Conservation (phyloP, 35 echinoderm and acorn worm genomes). For the Ophiothrix spiculata region DNA sequence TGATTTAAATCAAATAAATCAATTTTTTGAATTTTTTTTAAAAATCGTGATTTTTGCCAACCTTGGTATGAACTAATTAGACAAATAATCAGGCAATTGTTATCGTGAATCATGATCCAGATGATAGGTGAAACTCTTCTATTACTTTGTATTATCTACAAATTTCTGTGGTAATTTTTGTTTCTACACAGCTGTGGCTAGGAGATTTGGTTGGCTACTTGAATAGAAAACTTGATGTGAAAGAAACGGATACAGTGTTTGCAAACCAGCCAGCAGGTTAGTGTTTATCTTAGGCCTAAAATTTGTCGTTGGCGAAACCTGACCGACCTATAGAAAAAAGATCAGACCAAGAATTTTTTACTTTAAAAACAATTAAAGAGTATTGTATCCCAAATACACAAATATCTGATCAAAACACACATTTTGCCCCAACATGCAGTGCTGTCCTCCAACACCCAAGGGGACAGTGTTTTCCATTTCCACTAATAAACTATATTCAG, state of each 20-base stretch:
- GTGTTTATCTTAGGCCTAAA: not conserved
- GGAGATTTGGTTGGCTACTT: conserved; percentile 66
- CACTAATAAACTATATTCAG: too few relatives aligned
- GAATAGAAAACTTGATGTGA: conserved; percentile 64
- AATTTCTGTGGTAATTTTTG: too few relatives aligned
- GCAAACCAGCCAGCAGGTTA: conserved; percentile 59
- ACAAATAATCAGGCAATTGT: too few relatives aligned
- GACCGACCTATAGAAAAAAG: not conserved
- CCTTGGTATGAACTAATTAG: too few relatives aligned
- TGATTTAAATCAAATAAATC: too few relatives aligned
- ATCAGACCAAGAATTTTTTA: too few relatives aligned
- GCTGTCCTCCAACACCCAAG: not conserved
- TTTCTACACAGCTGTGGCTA: conserved; percentile 83
- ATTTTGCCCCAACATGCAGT: not conserved
- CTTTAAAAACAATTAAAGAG: not conserved
- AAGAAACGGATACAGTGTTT: conserved; percentile 61
- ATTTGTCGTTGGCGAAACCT: not conserved
- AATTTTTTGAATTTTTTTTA: too few relatives aligned
- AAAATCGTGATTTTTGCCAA: too few relatives aligned
- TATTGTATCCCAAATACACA: not conserved
- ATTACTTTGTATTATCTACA: too few relatives aligned
- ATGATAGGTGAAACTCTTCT: too few relatives aligned
- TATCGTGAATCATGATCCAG: too few relatives aligned
- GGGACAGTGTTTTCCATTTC: not conserved
- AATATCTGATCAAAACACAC: too few relatives aligned